Evolutionary conservation across 1,140 invertebrate genomes (phyloP).

Genomic region (Lepidurus couesii): DNA sequence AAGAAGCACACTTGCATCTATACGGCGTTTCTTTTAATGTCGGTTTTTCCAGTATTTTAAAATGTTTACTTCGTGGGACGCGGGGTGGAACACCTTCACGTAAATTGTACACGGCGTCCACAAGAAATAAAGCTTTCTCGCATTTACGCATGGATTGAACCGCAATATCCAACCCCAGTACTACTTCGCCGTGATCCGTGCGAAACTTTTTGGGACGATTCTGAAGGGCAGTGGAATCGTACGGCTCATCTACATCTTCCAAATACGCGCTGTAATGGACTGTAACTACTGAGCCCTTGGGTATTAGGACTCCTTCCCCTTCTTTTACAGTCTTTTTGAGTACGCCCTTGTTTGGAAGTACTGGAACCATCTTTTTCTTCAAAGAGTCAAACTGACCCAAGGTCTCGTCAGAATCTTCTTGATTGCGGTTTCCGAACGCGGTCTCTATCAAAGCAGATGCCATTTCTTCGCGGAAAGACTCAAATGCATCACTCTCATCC

Average conservation of each 20-base stretch:
- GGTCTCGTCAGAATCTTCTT: not conserved
- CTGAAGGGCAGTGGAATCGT: not conserved
- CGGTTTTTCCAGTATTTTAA: not conserved
- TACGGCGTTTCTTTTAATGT: not conserved
- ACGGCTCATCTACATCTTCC: not conserved
- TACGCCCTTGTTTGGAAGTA: not conserved
- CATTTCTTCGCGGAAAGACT: not conserved
- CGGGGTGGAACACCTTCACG: not conserved
- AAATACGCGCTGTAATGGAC: not conserved
- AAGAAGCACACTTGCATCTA: not conserved
- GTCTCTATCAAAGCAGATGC: not conserved
- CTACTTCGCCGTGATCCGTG: not conserved
- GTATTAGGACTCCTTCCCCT: not conserved
- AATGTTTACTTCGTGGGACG: not conserved
- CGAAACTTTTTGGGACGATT: not conserved
- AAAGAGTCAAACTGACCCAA: not conserved
- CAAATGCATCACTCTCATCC: not conserved
- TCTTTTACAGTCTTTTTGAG: not conserved
- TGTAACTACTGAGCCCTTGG: not conserved
- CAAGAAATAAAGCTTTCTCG: slow-evolving; percentile 3
- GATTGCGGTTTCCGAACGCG: not conserved
- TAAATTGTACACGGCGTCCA: not conserved
- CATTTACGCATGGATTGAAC: not conserved
- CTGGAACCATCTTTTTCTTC: not conserved
- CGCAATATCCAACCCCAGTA: not conserved